Conservation (phyloP, 2,113 vertebrate species). For the Pontoporia blainvillei region DNA sequence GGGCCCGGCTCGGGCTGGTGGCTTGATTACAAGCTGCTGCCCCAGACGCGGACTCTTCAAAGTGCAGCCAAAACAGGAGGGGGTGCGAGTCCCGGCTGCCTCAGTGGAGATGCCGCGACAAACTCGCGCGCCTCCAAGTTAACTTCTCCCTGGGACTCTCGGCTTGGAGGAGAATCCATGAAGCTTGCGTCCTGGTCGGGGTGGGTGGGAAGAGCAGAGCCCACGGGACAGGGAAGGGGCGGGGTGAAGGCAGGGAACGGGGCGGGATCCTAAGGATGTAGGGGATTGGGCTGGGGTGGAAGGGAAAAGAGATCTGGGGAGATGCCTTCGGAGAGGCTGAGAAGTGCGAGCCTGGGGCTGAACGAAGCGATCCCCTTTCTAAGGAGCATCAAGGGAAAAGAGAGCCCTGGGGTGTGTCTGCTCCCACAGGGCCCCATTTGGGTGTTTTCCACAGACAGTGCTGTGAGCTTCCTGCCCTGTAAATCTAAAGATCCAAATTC, state of each 20-base stretch:
- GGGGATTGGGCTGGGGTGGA: rapidly evolving
- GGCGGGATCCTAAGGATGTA: not conserved
- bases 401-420: too few relatives aligned
- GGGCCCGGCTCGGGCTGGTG: not conserved
- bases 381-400: not conserved
- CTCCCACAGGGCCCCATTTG: not conserved
- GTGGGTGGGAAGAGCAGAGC: not conserved
- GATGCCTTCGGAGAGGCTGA: not conserved
- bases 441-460: not conserved
- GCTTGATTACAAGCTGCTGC: not conserved
- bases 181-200: not conserved
- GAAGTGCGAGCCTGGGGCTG: not conserved
- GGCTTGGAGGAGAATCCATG: not conserved
- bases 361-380: not conserved
- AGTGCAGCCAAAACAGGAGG: not conserved
- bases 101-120: not conserved
- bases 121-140: not conserved
- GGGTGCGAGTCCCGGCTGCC: not conserved
- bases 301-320: not conserved
- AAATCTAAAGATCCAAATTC: constrained; percentile 3
- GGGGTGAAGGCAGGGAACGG: not conserved
- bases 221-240: not conserved
- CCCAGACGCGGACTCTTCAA: not conserved
- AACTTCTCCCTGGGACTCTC: not conserved
- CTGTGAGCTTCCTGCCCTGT: not conserved